Conservation (phyloP, 2,888 invertebrate genomes). For the Calameuta idolon region DNA sequence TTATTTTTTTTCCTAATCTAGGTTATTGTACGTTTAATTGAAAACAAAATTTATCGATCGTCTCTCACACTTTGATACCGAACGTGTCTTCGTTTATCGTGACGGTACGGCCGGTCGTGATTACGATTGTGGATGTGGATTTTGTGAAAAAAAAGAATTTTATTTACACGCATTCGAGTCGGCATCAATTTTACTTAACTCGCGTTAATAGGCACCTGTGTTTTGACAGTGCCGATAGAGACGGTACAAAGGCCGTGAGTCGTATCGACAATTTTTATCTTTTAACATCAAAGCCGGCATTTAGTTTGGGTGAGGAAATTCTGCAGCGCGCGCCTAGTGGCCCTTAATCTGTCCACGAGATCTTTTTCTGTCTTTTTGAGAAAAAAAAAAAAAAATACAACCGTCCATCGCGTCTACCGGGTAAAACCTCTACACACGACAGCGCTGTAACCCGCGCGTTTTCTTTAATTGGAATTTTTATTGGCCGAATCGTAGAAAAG, state of each 20-base stretch:
- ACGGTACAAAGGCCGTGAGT: conserved; percentile 14
- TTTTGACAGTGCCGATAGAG: conserved; percentile 22
- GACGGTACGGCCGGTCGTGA: neutral
- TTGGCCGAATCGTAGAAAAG: conserved; percentile 20
- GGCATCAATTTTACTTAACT: conserved; percentile 2
- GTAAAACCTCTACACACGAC: neutral
- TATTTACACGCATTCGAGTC: neutral
- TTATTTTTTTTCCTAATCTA: neutral
- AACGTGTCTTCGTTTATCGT: neutral
- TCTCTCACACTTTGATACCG: neutral
- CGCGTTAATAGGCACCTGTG: conserved; percentile 10
- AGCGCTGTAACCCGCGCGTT: conserved; percentile 3
- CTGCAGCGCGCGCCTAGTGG: conserved; percentile 24
- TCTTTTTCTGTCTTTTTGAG: conserved; percentile 20
- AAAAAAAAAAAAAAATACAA: neutral
- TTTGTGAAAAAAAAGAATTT: neutral
- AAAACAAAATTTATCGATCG: neutral
- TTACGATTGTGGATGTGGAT: neutral
- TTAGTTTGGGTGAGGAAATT: conserved; percentile 19
- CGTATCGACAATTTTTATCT: conserved; percentile 20
- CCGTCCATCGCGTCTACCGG: neutral
- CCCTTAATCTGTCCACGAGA: conserved; percentile 22
- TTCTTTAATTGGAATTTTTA: conserved; percentile 26
- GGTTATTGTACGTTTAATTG: neutral
- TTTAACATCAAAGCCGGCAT: conserved; percentile 24